A percentile compares a stretch with the other conserved stretches of the same genome.
These are phyloP conservation scores for Coelogynopora nodosa DNA, from an alignment of 2,888 invertebrate genomes.

Conservation along the genomic window DNA sequence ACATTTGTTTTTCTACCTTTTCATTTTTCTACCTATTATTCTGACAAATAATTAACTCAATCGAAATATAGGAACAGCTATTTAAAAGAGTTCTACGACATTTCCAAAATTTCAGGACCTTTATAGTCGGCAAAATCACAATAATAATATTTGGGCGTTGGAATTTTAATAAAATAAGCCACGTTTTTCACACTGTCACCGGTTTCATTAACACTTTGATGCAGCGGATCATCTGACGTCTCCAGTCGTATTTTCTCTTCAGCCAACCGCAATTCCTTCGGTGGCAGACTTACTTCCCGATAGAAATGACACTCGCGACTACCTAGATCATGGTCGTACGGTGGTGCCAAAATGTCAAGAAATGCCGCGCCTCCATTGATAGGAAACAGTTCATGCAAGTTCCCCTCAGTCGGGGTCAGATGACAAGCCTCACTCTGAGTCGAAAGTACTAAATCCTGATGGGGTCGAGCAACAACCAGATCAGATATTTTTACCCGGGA, in stretches of 20 bases:
- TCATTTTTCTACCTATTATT: too few relatives aligned
- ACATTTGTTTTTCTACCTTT: too few relatives aligned
- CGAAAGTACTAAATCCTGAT: constrained; percentile 47
- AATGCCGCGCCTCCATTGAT: constrained; percentile 76
- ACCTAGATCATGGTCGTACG: constrained; percentile 67
- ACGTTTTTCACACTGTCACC: constrained; percentile 25
- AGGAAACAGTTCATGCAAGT: constrained; percentile 63
- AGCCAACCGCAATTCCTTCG: constrained; percentile 1
- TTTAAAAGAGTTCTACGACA: too few relatives aligned
- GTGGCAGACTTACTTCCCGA: constrained; percentile 49
- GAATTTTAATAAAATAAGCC: constrained; percentile 62
- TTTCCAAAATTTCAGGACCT: constrained; percentile 63
- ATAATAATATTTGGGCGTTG: constrained; percentile 70
- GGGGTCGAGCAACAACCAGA: constrained; percentile 42
- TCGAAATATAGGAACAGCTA: too few relatives aligned
- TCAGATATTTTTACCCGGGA: constrained; percentile 64
- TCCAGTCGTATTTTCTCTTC: constrained; percentile 51
- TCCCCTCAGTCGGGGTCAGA: constrained; percentile 59
- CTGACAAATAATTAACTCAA: too few relatives aligned
- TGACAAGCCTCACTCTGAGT: constrained; percentile 55
- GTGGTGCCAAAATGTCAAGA: constrained; percentile 85
- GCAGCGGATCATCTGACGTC: background rate
- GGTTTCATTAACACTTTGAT: constrained; percentile 16
- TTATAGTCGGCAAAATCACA: constrained; percentile 70
- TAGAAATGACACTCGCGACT: constrained; percentile 62